phyloP scores from a whole-genome alignment of 2,888 invertebrate species.

The Heteromyza rotundicornis region DNA sequence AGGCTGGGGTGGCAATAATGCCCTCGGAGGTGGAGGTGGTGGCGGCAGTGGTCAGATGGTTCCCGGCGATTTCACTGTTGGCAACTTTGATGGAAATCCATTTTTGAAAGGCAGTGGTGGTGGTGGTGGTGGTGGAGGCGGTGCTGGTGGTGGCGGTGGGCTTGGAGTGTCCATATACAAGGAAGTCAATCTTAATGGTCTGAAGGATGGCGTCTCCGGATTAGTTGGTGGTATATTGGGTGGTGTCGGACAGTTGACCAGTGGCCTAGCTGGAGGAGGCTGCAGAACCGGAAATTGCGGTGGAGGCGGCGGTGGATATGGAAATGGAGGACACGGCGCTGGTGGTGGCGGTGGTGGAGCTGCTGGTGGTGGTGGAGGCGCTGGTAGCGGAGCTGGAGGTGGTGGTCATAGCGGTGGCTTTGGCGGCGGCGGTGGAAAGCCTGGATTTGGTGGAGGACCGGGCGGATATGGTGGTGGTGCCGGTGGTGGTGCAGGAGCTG shows the following conservation, averaged over 20 bases:
- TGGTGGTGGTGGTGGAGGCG: constrained; percentile 17
- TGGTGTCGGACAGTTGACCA: constrained; percentile 12
- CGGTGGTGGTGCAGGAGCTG: constrained; percentile 5
- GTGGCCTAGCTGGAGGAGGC: constrained; percentile 14
- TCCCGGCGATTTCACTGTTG: constrained; percentile 2
- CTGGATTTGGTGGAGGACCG: background rate
- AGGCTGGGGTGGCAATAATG: background rate
- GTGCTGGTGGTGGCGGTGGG: constrained; percentile 12
- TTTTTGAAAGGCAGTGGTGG: constrained; percentile 19
- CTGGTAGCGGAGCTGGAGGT: background rate
- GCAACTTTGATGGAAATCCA: constrained; percentile 24
- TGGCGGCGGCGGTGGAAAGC: background rate
- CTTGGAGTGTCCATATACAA: constrained; percentile 18
- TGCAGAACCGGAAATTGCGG: constrained; percentile 39
- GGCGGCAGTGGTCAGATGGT: constrained; percentile 5
- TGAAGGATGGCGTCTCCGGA: constrained; percentile 10
- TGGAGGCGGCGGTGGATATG: constrained; percentile 76
- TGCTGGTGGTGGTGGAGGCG: constrained; percentile 5
- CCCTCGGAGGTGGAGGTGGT: background rate
- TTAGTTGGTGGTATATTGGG: constrained; percentile 25
- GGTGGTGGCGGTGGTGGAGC: constrained; percentile 19
- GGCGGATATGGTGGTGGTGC: constrained; percentile 12
- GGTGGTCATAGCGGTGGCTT: constrained; percentile 7
- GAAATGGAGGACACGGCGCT: background rate
- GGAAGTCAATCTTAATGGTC: constrained; percentile 11